phyloP scores from a whole-genome alignment of 1,140 invertebrate species.

The Rhizoglyphus robini region DNA sequence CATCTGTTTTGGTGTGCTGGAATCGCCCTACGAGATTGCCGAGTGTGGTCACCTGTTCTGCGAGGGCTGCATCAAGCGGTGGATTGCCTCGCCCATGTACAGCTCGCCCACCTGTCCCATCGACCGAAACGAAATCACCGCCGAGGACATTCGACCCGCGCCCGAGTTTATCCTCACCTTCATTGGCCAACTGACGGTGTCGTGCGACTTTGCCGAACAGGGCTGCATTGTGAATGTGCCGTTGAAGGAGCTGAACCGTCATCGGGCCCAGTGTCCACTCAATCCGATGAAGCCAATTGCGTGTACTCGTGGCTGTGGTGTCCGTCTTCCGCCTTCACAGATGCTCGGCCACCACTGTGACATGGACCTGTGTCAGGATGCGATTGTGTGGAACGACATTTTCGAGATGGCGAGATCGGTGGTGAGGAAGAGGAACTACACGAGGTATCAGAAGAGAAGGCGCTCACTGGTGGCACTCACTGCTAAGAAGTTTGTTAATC shows the following conservation, averaged over 20 bases:
- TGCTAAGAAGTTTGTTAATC: neutral
- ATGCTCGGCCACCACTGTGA: slow-evolving; percentile 9
- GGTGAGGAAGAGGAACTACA: neutral
- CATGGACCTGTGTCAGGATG: slow-evolving; percentile 14
- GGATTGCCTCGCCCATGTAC: slow-evolving; percentile 9
- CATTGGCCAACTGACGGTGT: slow-evolving; percentile 65
- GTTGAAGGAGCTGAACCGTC: slow-evolving; percentile 60
- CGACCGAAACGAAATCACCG: slow-evolving; percentile 70
- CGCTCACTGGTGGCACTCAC: neutral
- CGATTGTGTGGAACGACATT: slow-evolving; percentile 17
- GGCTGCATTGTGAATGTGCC: slow-evolving; percentile 71
- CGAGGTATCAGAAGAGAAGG: slow-evolving; percentile 4
- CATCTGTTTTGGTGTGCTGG: slow-evolving; percentile 75
- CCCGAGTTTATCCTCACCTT: slow-evolving; percentile 79
- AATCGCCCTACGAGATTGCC: slow-evolving; percentile 47
- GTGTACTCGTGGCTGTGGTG: slow-evolving; percentile 78
- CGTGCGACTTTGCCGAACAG: slow-evolving; percentile 72
- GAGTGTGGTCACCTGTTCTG: slow-evolving; percentile 18
- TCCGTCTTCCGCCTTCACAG: slow-evolving; percentile 47
- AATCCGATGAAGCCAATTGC: slow-evolving; percentile 86
- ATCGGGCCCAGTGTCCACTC: slow-evolving; percentile 75
- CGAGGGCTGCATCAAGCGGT: slow-evolving; percentile 8
- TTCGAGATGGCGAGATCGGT: neutral
- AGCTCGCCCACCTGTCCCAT: slow-evolving; percentile 59
- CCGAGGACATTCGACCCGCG: slow-evolving; percentile 60